phyloP scores from a whole-genome alignment of 2,797 vertebrate species.

The Pangasius sanitwongsei region DNA sequence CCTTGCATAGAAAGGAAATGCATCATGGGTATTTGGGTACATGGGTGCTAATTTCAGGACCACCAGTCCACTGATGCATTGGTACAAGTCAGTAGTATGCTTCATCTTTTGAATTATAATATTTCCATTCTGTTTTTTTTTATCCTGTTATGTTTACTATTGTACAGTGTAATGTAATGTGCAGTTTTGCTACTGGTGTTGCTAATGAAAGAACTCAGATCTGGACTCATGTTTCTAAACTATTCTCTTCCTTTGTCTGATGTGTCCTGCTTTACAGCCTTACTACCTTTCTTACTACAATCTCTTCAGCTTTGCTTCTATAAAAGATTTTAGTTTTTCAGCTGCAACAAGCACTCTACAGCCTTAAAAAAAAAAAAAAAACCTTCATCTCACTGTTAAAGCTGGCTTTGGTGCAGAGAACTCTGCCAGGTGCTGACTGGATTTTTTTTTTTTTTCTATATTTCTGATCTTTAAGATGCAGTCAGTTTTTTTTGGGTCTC shows the following conservation, averaged over 20 bases:
- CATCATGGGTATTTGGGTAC: not conserved
- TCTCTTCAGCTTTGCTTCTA: not conserved
- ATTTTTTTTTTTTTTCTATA: too few relatives aligned
- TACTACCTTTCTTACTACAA: not conserved
- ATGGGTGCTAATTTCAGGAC: not conserved
- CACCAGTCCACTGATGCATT: not conserved
- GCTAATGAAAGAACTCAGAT: not conserved
- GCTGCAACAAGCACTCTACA: not conserved
- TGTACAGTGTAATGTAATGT: not conserved
- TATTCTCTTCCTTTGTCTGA: not conserved
- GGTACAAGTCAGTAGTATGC: not conserved
- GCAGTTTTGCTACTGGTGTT: not conserved
- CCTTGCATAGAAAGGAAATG: not conserved
- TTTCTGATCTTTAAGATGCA: not conserved
- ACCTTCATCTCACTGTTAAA: not conserved
- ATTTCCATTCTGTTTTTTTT: not conserved
- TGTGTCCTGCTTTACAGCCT: not conserved
- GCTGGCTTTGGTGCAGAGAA: not conserved
- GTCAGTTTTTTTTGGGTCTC: not conserved
- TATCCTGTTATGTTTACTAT: not conserved
- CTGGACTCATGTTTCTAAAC: not conserved
- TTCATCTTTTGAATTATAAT: not conserved
- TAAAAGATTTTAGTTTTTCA: not conserved
- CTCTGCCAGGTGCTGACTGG: slow-evolving; percentile 11
- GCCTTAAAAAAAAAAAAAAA: not conserved